Evolutionary conservation across 2,797 vertebrate species (phyloP).

Genomic region (Intellagama lesueurii): DNA sequence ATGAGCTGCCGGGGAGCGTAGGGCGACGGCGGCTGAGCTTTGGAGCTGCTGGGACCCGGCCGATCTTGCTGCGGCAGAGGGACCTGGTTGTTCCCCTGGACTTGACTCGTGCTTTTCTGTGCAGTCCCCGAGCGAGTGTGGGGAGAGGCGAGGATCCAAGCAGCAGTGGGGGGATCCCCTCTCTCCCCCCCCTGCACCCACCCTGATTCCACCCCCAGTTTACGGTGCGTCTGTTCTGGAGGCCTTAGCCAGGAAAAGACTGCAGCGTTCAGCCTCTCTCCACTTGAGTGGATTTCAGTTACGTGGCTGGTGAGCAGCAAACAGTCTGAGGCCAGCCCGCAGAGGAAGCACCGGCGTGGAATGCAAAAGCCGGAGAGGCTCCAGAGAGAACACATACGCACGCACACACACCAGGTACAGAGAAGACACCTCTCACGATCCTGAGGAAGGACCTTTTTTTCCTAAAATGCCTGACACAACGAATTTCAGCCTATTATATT

Average conservation of each 20-base stretch:
- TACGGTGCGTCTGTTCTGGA: neutral
- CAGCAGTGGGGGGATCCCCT: neutral
- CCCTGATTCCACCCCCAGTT: neutral
- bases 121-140: neutral
- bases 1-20: neutral
- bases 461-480: no score
- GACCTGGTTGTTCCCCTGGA: neutral
- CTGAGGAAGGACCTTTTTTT: no score
- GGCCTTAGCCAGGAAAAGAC: neutral
- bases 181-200: neutral
- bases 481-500: no score
- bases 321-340: no score
- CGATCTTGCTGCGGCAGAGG: neutral
- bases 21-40: neutral
- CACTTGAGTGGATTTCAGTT: neutral
- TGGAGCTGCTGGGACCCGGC: neutral
- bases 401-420: no score
- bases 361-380: no score
- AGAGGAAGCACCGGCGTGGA: no score
- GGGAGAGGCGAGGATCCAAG: neutral
- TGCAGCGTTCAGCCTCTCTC: neutral
- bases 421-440: no score
- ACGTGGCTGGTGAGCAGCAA: neutral
- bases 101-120: neutral
- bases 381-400: no score